These are phyloP conservation scores for Lagorchestes hirsutus DNA, from an alignment of 2,797 vertebrate genomes.

Conservation along the genomic window DNA sequence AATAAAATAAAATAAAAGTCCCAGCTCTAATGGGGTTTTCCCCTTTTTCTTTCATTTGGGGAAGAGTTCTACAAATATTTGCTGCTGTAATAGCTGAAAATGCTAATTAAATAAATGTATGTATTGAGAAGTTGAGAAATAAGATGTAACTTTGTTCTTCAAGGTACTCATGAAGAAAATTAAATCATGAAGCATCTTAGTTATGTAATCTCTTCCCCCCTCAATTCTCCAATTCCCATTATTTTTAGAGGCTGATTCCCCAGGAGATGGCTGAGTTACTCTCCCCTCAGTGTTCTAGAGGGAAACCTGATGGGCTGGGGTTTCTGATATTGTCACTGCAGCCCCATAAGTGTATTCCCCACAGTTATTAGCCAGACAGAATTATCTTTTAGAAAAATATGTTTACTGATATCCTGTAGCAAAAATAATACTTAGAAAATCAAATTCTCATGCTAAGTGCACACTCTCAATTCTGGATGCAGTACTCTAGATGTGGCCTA, in stretches of 20 bases:
- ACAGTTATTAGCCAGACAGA: neutral
- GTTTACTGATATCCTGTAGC: neutral
- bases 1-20: neutral
- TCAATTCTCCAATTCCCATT: neutral
- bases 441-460: neutral
- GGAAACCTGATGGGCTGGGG: neutral
- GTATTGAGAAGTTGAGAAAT: neutral
- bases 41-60: neutral
- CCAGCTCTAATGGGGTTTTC: neutral
- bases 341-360: neutral
- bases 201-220: neutral
- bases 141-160: neutral
- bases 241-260: neutral
- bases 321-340: neutral
- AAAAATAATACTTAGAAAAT: neutral
- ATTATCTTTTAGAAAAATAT: neutral
- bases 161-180: neutral
- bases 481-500: neutral
- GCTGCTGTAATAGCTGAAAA: neutral
- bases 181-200: neutral
- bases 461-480: neutral
- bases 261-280: neutral
- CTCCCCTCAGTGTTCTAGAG: neutral
- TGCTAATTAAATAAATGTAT: neutral
- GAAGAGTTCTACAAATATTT: conserved; percentile 4